phyloP scores from a whole-genome alignment of 2,797 vertebrate species.

The Buphagus erythrorhynchus region DNA sequence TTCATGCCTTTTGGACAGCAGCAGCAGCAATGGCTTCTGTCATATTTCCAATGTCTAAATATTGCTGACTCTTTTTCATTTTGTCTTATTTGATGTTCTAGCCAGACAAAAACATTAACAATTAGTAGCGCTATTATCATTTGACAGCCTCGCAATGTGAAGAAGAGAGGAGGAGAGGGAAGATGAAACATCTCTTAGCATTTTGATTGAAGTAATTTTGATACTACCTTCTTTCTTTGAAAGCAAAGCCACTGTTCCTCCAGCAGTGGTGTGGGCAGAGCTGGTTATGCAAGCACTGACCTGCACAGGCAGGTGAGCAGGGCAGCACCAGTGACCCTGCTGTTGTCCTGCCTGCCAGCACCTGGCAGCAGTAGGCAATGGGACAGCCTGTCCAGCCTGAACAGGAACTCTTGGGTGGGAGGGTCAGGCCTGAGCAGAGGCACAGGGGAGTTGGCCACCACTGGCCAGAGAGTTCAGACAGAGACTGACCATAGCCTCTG shows the following conservation, averaged over 20 bases:
- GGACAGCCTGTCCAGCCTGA: not conserved
- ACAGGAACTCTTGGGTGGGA: rapidly evolving
- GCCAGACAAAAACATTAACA: not conserved
- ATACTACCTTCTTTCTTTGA: not conserved
- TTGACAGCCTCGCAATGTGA: not conserved
- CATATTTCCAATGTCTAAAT: not conserved
- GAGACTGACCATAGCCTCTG: not conserved
- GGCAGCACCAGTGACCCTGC: rapidly evolving
- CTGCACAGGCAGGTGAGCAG: rapidly evolving
- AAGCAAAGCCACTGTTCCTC: not conserved
- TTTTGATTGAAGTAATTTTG: not conserved
- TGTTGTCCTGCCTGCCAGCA: not conserved
- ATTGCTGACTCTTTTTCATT: not conserved
- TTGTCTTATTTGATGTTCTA: not conserved
- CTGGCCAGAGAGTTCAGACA: not conserved
- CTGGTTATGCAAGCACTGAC: not conserved
- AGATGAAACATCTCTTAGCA: not conserved
- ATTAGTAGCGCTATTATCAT: not conserved
- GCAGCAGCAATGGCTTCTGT: not conserved
- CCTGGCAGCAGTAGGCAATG: not conserved
- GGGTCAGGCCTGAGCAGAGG: not conserved
- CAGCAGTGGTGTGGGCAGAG: not conserved
- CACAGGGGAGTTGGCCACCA: not conserved
- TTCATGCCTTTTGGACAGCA: not conserved
- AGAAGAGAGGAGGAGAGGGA: not conserved